A percentile compares a stretch with the other conserved stretches of the same genome.
These are phyloP conservation scores for Trichonephila clavipes DNA, from an alignment of 1,140 invertebrate genomes.

Conservation along the genomic window DNA sequence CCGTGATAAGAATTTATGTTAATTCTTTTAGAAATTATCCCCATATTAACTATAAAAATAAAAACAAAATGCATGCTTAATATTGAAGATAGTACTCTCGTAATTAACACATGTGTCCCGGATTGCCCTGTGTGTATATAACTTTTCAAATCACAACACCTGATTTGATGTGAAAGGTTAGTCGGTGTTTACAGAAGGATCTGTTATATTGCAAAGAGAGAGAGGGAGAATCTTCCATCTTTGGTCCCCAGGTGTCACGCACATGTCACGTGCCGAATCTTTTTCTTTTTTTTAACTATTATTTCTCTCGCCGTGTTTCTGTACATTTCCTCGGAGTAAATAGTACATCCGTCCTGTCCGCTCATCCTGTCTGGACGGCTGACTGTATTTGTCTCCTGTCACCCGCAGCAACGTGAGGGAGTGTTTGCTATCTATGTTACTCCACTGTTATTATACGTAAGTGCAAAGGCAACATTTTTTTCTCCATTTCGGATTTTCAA, in stretches of 20 bases:
- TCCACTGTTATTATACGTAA: background rate
- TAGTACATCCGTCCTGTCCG: conserved; percentile 18
- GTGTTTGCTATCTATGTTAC: background rate
- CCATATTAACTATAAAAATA: too few relatives aligned
- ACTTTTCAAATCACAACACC: too few relatives aligned
- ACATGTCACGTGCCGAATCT: conserved; percentile 23
- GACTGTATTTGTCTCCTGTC: background rate
- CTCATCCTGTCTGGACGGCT: background rate
- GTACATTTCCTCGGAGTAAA: background rate
- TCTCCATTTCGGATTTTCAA: background rate
- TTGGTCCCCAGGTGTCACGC: conserved; percentile 37
- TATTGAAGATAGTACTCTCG: too few relatives aligned
- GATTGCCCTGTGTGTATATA: too few relatives aligned
- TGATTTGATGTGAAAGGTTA: too few relatives aligned
- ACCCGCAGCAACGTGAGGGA: background rate
- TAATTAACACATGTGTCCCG: too few relatives aligned
- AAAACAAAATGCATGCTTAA: too few relatives aligned
- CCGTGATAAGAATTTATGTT: too few relatives aligned
- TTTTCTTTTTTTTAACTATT: background rate
- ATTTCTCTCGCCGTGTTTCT: background rate
- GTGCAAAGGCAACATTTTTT: background rate
- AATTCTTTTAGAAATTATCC: too few relatives aligned
- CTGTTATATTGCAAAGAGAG: background rate
- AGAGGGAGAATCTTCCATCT: background rate
- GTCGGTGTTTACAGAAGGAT: too few relatives aligned